Percentiles rank a stretch among this genome's conserved stretches.
Conservation (phyloP, 2,888 invertebrate species). For the Teleiodes luculella region DNA sequence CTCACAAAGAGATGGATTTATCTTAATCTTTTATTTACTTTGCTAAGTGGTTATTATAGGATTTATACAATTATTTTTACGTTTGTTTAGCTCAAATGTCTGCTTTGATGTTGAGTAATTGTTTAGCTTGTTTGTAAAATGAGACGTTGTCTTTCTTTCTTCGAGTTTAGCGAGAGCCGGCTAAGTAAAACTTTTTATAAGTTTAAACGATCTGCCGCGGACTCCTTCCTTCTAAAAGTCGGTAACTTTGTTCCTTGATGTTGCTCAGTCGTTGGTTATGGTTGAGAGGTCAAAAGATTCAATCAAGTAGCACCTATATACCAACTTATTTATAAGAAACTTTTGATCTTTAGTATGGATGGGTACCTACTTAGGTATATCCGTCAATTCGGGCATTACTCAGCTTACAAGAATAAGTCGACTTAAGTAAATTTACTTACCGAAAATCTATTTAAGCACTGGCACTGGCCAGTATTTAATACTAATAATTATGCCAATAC, state of each 20-base stretch:
- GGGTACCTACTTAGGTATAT: too few relatives aligned
- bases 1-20: constrained; percentile 8
- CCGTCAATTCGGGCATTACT: too few relatives aligned
- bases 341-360: too few relatives aligned
- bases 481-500: too few relatives aligned
- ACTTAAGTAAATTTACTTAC: too few relatives aligned
- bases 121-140: not conserved
- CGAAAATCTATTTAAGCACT: too few relatives aligned
- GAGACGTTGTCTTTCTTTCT: not conserved
- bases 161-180: not conserved
- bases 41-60: constrained; percentile 1
- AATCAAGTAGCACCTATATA: not conserved
- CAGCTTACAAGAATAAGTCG: too few relatives aligned
- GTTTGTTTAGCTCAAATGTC: not conserved
- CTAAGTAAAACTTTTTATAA: constrained; percentile 2
- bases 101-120: constrained; percentile 4
- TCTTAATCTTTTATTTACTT: constrained; percentile 1
- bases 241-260: not conserved
- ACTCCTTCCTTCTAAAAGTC: not conserved
- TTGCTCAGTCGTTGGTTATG: not conserved
- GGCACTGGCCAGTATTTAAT: too few relatives aligned
- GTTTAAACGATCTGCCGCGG: constrained; percentile 1
- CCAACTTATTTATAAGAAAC: not conserved
- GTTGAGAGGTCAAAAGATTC: not conserved
- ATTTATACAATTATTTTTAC: not conserved